These are phyloP conservation scores for Tetragnatha versicolor DNA, from an alignment of 1,140 invertebrate genomes.

Conservation along the genomic window DNA sequence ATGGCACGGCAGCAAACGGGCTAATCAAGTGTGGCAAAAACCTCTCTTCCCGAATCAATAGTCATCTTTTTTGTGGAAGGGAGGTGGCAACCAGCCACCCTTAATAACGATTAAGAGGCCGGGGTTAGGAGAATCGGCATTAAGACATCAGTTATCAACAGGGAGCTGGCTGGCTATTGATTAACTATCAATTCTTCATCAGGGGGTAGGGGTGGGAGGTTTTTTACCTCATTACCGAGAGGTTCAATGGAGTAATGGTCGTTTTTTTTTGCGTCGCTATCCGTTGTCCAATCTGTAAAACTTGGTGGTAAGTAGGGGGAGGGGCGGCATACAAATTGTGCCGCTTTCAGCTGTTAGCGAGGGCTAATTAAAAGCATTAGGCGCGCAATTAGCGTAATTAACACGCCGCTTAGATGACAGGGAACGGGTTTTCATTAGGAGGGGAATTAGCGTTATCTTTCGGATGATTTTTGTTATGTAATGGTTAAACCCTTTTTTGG, in stretches of 20 bases:
- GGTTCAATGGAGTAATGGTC: slow-evolving; percentile 48
- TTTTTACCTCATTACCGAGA: slow-evolving; percentile 30
- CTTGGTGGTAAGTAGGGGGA: slow-evolving; percentile 7
- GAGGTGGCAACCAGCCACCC: slow-evolving; percentile 38
- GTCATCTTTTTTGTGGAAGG: slow-evolving; percentile 25
- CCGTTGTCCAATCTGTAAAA: slow-evolving; percentile 45
- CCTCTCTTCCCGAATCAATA: slow-evolving; percentile 41
- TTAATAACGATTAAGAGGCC: slow-evolving; percentile 54
- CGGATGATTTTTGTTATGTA: slow-evolving; percentile 14
- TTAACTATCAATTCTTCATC: slow-evolving; percentile 57
- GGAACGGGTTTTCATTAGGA: not conserved
- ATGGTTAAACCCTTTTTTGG: slow-evolving; percentile 37
- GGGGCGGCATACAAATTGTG: slow-evolving; percentile 10
- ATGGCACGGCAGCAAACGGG: slow-evolving; percentile 36
- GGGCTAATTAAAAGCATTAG: not conserved
- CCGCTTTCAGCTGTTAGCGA: no score
- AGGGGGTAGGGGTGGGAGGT: not conserved
- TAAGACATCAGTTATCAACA: slow-evolving; percentile 55
- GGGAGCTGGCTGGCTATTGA: slow-evolving; percentile 26
- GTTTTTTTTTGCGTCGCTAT: slow-evolving; percentile 33
- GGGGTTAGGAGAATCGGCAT: slow-evolving; percentile 22
- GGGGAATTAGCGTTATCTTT: slow-evolving; percentile 22
- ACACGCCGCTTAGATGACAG: not conserved
- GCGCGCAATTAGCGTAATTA: not conserved
- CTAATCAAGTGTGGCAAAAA: slow-evolving; percentile 38